Evolutionary conservation across 2,797 vertebrate genomes (phyloP).

Genomic region (Melopsittacus undulatus): DNA sequence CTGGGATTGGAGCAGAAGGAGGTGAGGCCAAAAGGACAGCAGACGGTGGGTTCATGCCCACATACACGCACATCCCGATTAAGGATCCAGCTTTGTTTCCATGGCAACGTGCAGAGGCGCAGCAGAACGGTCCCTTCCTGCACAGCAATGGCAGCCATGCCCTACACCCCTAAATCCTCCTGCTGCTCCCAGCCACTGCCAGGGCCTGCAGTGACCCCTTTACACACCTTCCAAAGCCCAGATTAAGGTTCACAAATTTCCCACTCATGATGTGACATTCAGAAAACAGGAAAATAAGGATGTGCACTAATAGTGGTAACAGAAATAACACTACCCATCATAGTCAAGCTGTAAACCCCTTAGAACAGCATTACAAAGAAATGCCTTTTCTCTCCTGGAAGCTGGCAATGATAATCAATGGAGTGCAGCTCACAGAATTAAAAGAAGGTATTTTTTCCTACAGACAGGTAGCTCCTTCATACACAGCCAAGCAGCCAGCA

Average conservation of each 20-base stretch:
- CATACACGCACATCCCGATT: not conserved
- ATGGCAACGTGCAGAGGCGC: not conserved
- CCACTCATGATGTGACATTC: not conserved
- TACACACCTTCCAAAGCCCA: not conserved
- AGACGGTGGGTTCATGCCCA: not conserved
- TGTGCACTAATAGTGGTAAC: not conserved
- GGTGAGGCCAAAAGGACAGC: constrained; percentile 10
- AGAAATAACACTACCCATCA: not conserved
- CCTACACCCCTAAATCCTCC: constrained; percentile 4
- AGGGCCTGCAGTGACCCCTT: not conserved
- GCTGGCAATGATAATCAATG: not conserved
- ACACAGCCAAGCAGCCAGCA: not conserved
- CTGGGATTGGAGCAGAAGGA: not conserved
- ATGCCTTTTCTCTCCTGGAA: not conserved
- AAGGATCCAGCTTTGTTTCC: constrained; percentile 47
- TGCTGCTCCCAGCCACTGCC: not conserved
- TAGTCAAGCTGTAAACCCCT: not conserved
- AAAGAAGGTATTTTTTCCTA: not conserved
- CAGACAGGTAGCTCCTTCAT: not conserved
- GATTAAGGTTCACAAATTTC: constrained; percentile 11
- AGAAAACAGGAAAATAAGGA: constrained; percentile 23
- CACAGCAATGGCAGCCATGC: not conserved
- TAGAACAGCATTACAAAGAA: not conserved
- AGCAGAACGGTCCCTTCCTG: not conserved
- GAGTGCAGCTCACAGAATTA: not conserved